phyloP scores from a whole-genome alignment of 1,140 invertebrate species.

The Leptoteleia sp. region DNA sequence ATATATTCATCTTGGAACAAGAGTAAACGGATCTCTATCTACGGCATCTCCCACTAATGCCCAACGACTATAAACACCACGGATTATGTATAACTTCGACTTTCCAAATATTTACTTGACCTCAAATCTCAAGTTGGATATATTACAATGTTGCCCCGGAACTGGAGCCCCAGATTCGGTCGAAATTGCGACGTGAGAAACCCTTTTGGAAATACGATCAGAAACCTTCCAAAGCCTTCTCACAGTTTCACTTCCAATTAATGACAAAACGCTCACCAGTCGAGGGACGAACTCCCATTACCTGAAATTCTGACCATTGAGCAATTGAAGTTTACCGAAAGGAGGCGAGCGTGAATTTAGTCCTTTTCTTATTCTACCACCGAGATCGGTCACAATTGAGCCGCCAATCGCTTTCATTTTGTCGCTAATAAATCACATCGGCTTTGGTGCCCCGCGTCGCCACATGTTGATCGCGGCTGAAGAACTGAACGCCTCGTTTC shows the following conservation, averaged over 20 bases:
- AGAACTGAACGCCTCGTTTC: neutral
- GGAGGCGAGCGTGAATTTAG: neutral
- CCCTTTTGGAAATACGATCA: slow-evolving; percentile 28
- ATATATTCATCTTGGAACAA: slow-evolving; percentile 12
- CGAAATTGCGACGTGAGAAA: slow-evolving; percentile 17
- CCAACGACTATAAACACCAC: neutral
- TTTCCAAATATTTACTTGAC: too few species aligned
- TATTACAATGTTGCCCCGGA: slow-evolving; percentile 13
- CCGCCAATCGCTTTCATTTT: slow-evolving; percentile 1
- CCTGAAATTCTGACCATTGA: slow-evolving; percentile 22
- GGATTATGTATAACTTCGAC: neutral
- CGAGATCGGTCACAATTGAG: neutral
- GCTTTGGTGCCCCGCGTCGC: neutral
- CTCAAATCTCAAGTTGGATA: neutral
- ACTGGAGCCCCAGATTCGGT: slow-evolving; percentile 11
- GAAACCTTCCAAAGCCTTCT: slow-evolving; percentile 33
- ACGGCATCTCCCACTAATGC: slow-evolving; percentile 1
- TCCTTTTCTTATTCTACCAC: neutral
- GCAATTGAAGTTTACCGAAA: slow-evolving; percentile 18
- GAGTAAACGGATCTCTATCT: neutral
- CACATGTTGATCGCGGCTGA: neutral
- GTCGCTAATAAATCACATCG: slow-evolving; percentile 1
- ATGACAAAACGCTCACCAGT: slow-evolving; percentile 14
- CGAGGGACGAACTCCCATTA: neutral
- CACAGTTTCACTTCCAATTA: slow-evolving; percentile 20